Evolutionary conservation across 2,888 invertebrate genomes (phyloP).

Genomic region (Phengaris alcon): DNA sequence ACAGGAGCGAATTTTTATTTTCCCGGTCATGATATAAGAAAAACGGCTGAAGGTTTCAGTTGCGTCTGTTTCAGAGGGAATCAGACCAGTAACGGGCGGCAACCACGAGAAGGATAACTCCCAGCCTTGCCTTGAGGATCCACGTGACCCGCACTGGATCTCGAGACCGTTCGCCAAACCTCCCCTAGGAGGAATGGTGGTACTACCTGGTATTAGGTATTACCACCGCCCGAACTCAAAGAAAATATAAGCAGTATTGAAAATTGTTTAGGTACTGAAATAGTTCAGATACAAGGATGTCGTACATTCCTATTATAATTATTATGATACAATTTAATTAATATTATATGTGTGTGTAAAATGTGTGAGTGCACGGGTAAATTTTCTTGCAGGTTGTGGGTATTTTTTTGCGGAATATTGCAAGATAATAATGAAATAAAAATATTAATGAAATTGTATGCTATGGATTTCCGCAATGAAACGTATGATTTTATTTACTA

Average conservation of each 20-base stretch:
- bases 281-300: no score
- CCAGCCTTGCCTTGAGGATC: slow-evolving; percentile 29
- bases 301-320: no score
- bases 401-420: no score
- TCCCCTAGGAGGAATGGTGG: slow-evolving; percentile 15
- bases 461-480: no score
- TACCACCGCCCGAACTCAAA: slow-evolving; percentile 10
- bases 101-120: slow-evolving; percentile 30
- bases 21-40: not conserved
- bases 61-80: slow-evolving; percentile 28
- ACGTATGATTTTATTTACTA: no score
- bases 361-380: no score
- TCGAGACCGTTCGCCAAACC: slow-evolving; percentile 28
- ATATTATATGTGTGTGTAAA: no score
- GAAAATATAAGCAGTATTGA: not conserved
- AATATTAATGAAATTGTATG: no score
- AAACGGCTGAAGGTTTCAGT: slow-evolving; percentile 27
- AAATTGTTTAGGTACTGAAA: not conserved
- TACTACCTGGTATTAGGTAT: not conserved
- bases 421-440: no score
- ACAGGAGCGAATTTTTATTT: no score
- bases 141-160: slow-evolving; percentile 26
- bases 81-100: slow-evolving; percentile 27
- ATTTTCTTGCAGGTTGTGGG: no score
- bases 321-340: no score